phyloP scores from a whole-genome alignment of 2,888 invertebrate genomes.

The Pyrrhia umbra region DNA sequence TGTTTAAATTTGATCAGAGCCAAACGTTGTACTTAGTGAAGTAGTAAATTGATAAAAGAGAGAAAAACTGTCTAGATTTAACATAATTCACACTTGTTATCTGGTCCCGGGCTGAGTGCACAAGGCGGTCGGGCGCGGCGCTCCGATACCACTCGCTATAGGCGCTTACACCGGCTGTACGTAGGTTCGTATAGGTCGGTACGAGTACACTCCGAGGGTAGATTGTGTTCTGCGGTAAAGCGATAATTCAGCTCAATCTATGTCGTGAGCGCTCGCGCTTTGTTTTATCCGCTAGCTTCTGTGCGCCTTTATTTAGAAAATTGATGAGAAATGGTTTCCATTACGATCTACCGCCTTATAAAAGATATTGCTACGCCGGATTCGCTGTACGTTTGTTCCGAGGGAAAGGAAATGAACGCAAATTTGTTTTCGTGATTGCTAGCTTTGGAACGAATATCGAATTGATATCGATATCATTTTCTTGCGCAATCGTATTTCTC shows the following conservation, averaged over 20 bases:
- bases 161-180: slow-evolving; percentile 35
- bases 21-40: slow-evolving; percentile 80
- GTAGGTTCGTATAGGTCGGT: slow-evolving; percentile 23
- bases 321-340: slow-evolving; percentile 90
- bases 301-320: slow-evolving; percentile 90
- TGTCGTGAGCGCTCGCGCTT: slow-evolving; percentile 89
- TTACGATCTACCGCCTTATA: slow-evolving; percentile 88
- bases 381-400: slow-evolving; percentile 79
- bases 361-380: slow-evolving; percentile 83
- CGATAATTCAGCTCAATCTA: slow-evolving; percentile 90
- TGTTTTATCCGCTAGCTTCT: slow-evolving; percentile 89
- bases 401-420: slow-evolving; percentile 88
- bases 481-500: slow-evolving; percentile 84
- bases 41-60: slow-evolving; percentile 84
- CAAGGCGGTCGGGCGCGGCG: slow-evolving; percentile 70
- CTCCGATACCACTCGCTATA: slow-evolving; percentile 57
- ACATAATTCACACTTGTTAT: slow-evolving; percentile 88
- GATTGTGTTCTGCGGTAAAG: slow-evolving; percentile 90
- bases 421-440: slow-evolving; percentile 90
- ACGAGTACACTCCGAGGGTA: slow-evolving; percentile 66
- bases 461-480: slow-evolving; percentile 87
- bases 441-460: slow-evolving; percentile 84
- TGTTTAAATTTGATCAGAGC: slow-evolving; percentile 78
- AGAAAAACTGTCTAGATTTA: slow-evolving; percentile 83
- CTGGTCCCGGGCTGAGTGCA: slow-evolving; percentile 79